Percentiles rank a stretch among this genome's conserved stretches.
These are phyloP conservation scores for Clarias gariepinus DNA, from an alignment of 2,113 vertebrate genomes.

Conservation along the genomic window DNA sequence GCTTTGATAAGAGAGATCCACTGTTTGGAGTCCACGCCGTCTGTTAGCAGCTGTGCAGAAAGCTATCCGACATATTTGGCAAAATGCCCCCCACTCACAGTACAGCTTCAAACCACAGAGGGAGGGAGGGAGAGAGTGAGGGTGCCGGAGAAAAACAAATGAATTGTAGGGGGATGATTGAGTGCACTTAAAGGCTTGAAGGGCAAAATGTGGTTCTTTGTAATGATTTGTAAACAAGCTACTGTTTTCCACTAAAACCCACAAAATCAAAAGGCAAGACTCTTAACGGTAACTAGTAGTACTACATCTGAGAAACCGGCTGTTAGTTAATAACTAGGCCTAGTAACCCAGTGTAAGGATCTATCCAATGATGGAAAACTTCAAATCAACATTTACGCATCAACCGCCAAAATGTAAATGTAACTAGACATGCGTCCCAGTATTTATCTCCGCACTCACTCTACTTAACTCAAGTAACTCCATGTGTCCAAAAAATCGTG, in stretches of 20 bases:
- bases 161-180: slow-evolving; percentile 41
- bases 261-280: background rate
- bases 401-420: too few species aligned
- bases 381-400: too few species aligned
- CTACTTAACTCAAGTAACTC: too few species aligned
- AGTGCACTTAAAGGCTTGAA: slow-evolving; percentile 59
- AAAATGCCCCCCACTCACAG: slow-evolving; percentile 51
- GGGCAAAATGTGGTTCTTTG: slow-evolving; percentile 5
- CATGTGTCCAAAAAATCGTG: background rate
- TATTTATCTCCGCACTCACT: too few species aligned
- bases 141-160: slow-evolving; percentile 15
- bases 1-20: slow-evolving; percentile 70
- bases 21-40: slow-evolving; percentile 65
- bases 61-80: slow-evolving; percentile 71
- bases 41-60: slow-evolving; percentile 75
- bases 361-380: too few species aligned
- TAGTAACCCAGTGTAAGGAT: too few species aligned
- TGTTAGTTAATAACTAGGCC: background rate
- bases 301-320: background rate
- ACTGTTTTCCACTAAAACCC: slow-evolving; percentile 46
- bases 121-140: slow-evolving; percentile 3
- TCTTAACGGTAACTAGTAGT: background rate
- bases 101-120: slow-evolving; percentile 53
- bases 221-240: slow-evolving; percentile 56
- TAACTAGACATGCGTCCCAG: background rate